Conservation (phyloP, 2,113 vertebrate species). For the Cochlearius cochlearius region DNA sequence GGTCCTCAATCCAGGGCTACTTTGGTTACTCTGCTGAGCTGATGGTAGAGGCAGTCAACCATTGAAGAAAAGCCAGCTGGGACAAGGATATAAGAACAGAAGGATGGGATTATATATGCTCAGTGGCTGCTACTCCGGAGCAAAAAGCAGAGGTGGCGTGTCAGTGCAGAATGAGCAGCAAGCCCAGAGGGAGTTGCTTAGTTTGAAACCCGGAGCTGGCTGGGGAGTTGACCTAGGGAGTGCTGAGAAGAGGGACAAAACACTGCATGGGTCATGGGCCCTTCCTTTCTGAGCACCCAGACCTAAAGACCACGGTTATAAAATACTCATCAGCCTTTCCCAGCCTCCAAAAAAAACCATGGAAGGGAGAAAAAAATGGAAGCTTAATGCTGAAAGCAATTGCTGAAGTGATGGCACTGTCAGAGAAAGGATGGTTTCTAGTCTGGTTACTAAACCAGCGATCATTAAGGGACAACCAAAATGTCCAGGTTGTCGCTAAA, state of each 20-base stretch:
- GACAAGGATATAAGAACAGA: not conserved
- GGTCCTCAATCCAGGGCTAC: not conserved
- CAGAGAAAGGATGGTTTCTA: not conserved
- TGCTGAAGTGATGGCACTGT: not conserved
- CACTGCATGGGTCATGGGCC: rapidly evolving
- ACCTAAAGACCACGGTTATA: not conserved
- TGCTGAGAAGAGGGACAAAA: not conserved
- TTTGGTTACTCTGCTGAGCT: not conserved
- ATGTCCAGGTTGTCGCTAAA: not conserved
- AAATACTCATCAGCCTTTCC: not conserved
- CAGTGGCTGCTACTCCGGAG: not conserved
- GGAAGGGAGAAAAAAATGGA: not conserved
- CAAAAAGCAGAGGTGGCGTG: not conserved
- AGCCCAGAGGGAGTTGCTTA: not conserved
- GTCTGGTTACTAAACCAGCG: not conserved
- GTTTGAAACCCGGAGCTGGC: not conserved
- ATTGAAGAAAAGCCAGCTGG: not conserved
- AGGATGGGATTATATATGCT: not conserved
- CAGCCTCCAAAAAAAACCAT: not conserved
- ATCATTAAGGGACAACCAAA: not conserved
- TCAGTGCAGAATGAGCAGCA: not conserved
- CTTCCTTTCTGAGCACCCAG: not conserved
- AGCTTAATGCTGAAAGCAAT: not conserved
- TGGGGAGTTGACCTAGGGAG: not conserved
- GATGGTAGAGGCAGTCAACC: not conserved